These are phyloP conservation scores for Argyresthia goedartella DNA, from an alignment of 2,888 invertebrate genomes.

Conservation along the genomic window DNA sequence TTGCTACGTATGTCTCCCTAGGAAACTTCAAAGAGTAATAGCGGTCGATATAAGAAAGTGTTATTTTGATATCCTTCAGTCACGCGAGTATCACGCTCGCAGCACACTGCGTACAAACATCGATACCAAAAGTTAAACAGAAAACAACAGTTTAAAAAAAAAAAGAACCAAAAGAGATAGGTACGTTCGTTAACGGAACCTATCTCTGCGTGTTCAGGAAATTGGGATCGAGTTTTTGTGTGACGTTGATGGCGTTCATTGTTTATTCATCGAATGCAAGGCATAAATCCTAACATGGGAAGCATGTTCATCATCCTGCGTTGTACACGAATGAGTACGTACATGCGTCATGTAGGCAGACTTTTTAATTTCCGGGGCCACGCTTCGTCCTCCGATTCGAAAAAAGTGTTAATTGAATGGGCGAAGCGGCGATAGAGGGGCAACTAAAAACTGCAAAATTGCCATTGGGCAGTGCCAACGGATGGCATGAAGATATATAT, in stretches of 20 bases:
- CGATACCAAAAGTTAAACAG: not conserved
- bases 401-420: constrained; percentile 62
- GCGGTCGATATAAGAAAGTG: not conserved
- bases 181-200: not conserved
- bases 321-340: not conserved
- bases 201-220: not conserved
- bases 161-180: too few relatives aligned
- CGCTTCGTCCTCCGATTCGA: constrained; percentile 41
- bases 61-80: not conserved
- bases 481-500: too few relatives aligned
- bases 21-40: not conserved
- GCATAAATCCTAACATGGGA: constrained; percentile 10
- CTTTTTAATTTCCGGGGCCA: constrained; percentile 63
- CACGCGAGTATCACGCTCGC: not conserved
- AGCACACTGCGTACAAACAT: not conserved
- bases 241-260: constrained; percentile 1
- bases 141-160: too few relatives aligned
- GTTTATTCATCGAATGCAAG: constrained; percentile 5
- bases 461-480: not conserved
- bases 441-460: not conserved
- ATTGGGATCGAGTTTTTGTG: not conserved
- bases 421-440: constrained; percentile 20
- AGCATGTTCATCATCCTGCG: not conserved
- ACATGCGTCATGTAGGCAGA: constrained; percentile 24
- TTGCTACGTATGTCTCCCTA: not conserved